A percentile compares a stretch with the other conserved stretches of the same genome.
phyloP scores from a whole-genome alignment of 2,888 invertebrate genomes.

The Ferrisia virgata region DNA sequence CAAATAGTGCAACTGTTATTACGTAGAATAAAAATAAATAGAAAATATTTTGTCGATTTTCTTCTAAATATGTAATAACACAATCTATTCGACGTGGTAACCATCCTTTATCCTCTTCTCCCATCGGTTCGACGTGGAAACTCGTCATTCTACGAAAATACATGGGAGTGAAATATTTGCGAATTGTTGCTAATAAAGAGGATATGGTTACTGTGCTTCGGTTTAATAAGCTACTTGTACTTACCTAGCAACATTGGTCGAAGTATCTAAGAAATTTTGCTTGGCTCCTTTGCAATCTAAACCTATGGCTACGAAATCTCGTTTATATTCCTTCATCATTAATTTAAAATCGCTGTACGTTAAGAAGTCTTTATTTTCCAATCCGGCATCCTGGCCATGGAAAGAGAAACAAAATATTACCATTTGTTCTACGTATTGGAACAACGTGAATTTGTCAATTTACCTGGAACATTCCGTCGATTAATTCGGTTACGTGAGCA shows the following conservation, averaged over 20 bases:
- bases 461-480: conserved; percentile 89
- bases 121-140: conserved; percentile 81
- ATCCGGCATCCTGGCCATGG: conserved; percentile 69
- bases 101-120: conserved; percentile 65
- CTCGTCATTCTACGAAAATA: conserved; percentile 74
- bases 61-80: conserved; percentile 86
- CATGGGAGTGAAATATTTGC: neutral
- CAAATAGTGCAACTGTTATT: conserved; percentile 88
- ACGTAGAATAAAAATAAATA: conserved; percentile 92
- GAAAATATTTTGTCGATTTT: conserved; percentile 93
- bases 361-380: conserved; percentile 83
- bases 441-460: too few species aligned
- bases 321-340: conserved; percentile 96
- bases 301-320: conserved; percentile 91
- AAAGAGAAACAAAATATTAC: neutral
- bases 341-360: conserved; percentile 89
- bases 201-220: too few species aligned
- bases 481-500: conserved; percentile 85
- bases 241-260: conserved; percentile 80
- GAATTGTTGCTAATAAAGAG: too few species aligned
- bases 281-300: conserved; percentile 93
- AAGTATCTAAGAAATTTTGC: conserved; percentile 90
- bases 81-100: conserved; percentile 77
- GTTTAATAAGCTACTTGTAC: too few species aligned
- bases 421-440: too few species aligned